These are phyloP conservation scores for Callopanchax toddi DNA, from an alignment of 2,113 vertebrate genomes.

Conservation along the genomic window DNA sequence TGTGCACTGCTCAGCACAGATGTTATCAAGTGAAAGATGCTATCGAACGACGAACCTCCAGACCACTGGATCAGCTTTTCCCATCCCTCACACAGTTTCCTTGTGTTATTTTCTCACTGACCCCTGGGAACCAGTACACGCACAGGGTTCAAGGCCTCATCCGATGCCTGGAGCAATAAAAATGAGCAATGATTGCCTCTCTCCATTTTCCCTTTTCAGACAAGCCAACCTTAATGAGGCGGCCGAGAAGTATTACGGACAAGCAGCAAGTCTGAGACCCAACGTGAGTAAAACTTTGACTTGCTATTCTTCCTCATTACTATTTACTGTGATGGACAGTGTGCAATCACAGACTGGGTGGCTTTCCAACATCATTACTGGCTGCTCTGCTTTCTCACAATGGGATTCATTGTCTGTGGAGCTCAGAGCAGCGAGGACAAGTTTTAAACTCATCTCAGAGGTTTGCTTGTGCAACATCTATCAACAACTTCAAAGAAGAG, in stretches of 20 bases:
- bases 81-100: slow-evolving; percentile 41
- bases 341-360: slow-evolving; percentile 38
- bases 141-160: slow-evolving; percentile 63
- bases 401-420: slow-evolving; percentile 51
- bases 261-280: slow-evolving; percentile 91
- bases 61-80: slow-evolving; percentile 22
- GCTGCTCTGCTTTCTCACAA: slow-evolving; percentile 41
- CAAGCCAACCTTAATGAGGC: slow-evolving; percentile 97
- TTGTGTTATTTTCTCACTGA: slow-evolving; percentile 62
- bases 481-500: slow-evolving; percentile 71
- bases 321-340: slow-evolving; percentile 42
- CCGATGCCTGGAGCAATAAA: slow-evolving; percentile 66
- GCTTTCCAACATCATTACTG: slow-evolving; percentile 42
- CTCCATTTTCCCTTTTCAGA: slow-evolving; percentile 79
- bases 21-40: slow-evolving; percentile 39
- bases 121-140: slow-evolving; percentile 61
- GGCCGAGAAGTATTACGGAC: slow-evolving; percentile 93
- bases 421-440: slow-evolving; percentile 22
- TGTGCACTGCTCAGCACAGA: slow-evolving; percentile 31
- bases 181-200: slow-evolving; percentile 65
- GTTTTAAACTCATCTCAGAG: slow-evolving; percentile 37
- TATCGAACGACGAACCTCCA: slow-evolving; percentile 17
- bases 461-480: slow-evolving; percentile 68
- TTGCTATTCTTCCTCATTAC: slow-evolving; percentile 32
- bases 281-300: slow-evolving; percentile 86